phyloP scores from a whole-genome alignment of 2,888 invertebrate genomes.

The Andrena flavipes region DNA sequence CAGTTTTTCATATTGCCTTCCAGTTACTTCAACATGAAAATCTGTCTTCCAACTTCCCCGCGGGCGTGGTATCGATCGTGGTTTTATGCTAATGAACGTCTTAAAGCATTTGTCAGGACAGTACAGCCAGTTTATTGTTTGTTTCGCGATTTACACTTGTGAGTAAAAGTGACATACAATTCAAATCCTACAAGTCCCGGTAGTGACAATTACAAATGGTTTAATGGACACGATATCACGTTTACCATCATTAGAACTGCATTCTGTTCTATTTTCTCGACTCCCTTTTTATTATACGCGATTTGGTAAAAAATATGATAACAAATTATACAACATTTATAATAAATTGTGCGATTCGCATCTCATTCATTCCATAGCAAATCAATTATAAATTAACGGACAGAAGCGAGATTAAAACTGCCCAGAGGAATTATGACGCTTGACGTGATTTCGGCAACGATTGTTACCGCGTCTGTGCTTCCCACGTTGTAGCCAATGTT shows the following conservation, averaged over 20 bases:
- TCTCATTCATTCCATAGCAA: neutral
- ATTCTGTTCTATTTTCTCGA: too few species aligned
- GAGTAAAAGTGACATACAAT: neutral
- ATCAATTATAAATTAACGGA: conserved; percentile 53
- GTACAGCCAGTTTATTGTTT: conserved; percentile 22
- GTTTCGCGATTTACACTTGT: neutral
- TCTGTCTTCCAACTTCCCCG: conserved; percentile 42
- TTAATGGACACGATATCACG: too few species aligned
- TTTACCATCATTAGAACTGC: too few species aligned
- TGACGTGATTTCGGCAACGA: conserved; percentile 37
- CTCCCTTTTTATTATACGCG: too few species aligned
- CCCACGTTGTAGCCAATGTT: conserved; percentile 12
- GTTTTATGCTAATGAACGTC: conserved; percentile 53
- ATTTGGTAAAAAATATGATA: too few species aligned
- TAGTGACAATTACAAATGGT: neutral
- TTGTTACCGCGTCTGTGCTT: conserved; percentile 3
- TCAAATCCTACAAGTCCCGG: neutral
- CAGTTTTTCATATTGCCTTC: conserved; percentile 66
- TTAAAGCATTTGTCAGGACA: conserved; percentile 30
- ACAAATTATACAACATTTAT: too few species aligned
- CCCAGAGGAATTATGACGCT: conserved; percentile 22
- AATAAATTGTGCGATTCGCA: neutral
- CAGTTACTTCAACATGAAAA: conserved; percentile 57
- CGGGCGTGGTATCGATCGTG: conserved; percentile 25
- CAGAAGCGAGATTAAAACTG: conserved; percentile 39